Base-by-base conservation (phyloP, 2,888 invertebrate species). In the Patella ulyssiponensis region DNA sequence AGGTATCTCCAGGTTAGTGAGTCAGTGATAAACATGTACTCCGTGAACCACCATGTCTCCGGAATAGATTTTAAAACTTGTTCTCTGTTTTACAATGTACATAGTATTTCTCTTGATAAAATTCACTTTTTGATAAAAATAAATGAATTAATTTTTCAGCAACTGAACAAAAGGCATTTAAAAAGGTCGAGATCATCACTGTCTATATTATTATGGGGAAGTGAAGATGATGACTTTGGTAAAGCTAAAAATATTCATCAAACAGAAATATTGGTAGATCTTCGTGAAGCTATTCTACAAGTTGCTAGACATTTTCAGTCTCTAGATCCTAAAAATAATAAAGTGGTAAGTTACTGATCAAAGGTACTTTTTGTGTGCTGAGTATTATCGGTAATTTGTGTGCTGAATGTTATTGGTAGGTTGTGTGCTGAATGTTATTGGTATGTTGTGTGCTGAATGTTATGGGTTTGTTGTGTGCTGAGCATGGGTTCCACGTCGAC, bases 191-290 rank as follows among this genome's bases (percentile, higher is more conserved):
- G 97, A 92, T 97, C 98, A 0, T 95, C 98, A 82, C 94, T 98
- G 82, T 97, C 97, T 91, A 94, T 96, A 77, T 94, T 98, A 87
- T 87, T 98, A 73, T 90, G 90, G 88, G 91, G 90, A 3, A 86
- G 86, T 27, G 82, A 79, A 7, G 96, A 97, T 85, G 96, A 97
- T 85, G 91, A 89, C 51, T 86, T 87, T 77, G 87, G 87, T 69
- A 91, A 98, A 90, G 96, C 96, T 80, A 99, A 99, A 92, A 99
- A 99, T 93, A 97, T 99, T 75, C 95, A 96, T 81, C 99, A 99
- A 93, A 99, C 99, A 79, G 99, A 99, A 93, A 95, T 99, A 88
- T 93, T 99, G 83, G 98, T 99, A n/a, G 98, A 99, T 93, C 93
- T 99, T 75, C 94, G 98, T 85, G 98, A 99, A 93, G 96, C 98